Conservation (phyloP, 2,888 invertebrate genomes). For the Tipula confusa region DNA sequence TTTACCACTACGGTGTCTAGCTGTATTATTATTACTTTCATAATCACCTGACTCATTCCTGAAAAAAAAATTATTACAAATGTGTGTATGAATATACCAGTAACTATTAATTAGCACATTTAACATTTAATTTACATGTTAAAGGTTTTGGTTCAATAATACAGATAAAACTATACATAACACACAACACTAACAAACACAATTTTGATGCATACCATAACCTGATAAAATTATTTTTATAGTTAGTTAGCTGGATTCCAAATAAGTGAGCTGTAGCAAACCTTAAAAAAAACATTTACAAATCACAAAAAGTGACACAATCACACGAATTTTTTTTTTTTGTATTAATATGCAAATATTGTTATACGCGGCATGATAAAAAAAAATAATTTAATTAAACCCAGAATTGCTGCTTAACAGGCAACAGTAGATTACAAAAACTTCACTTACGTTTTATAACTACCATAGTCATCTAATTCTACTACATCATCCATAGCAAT, state of each 20-base stretch:
- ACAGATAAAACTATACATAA: neutral
- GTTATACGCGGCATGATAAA: neutral
- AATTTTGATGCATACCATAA: conserved; percentile 3
- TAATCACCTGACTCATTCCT: neutral
- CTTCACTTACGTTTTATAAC: neutral
- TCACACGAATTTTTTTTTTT: neutral
- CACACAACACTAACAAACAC: neutral
- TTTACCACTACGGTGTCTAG: neutral
- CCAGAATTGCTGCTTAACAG: neutral
- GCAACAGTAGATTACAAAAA: neutral
- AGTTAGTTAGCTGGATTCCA: neutral
- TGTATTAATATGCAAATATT: neutral
- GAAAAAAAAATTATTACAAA: neutral
- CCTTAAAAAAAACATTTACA: neutral
- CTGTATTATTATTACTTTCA: neutral
- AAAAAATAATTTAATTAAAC: neutral
- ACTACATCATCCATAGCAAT: neutral
- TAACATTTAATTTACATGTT: neutral
- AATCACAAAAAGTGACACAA: neutral
- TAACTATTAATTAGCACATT: neutral
- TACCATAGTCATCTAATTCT: neutral
- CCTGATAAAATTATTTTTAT: neutral
- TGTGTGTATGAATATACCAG: neutral
- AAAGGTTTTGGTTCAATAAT: neutral
- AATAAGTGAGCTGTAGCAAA: neutral